Evolutionary conservation across 1,140 invertebrate species (phyloP).

Genomic region (Lamellibrachia luymesi): DNA sequence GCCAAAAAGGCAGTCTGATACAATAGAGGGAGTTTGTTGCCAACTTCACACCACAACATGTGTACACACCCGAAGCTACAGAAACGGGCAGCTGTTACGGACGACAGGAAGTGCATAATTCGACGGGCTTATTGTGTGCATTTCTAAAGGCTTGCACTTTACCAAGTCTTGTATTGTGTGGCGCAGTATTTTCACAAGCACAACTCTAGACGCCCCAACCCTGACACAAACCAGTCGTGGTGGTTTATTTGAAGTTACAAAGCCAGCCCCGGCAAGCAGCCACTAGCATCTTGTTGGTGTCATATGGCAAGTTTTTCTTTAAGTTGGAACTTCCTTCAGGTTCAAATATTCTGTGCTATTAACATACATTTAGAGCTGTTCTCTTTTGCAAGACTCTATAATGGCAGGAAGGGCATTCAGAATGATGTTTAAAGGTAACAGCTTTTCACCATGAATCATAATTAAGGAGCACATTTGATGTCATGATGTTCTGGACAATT

Average conservation of each 20-base stretch:
- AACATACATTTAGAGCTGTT: no score
- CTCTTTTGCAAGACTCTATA: no score
- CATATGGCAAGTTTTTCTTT: no score
- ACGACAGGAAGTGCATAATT: neutral
- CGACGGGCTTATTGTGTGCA: neutral
- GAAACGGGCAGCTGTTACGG: neutral
- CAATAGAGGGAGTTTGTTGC: neutral
- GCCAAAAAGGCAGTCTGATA: neutral
- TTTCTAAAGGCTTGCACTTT: neutral
- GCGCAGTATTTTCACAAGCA: neutral
- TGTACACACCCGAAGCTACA: neutral
- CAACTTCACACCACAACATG: neutral
- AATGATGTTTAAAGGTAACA: no score
- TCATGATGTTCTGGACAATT: no score
- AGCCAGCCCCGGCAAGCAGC: neutral
- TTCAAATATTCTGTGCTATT: no score
- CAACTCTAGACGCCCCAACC: neutral
- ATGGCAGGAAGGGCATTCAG: no score
- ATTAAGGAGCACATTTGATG: no score
- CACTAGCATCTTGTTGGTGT: no score
- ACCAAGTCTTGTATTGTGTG: neutral
- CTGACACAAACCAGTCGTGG: neutral
- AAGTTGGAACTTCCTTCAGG: no score
- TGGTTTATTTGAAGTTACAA: neutral
- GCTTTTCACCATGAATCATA: no score